phyloP scores from a whole-genome alignment of 1,140 invertebrate species.

The Cotesia glomerata region DNA sequence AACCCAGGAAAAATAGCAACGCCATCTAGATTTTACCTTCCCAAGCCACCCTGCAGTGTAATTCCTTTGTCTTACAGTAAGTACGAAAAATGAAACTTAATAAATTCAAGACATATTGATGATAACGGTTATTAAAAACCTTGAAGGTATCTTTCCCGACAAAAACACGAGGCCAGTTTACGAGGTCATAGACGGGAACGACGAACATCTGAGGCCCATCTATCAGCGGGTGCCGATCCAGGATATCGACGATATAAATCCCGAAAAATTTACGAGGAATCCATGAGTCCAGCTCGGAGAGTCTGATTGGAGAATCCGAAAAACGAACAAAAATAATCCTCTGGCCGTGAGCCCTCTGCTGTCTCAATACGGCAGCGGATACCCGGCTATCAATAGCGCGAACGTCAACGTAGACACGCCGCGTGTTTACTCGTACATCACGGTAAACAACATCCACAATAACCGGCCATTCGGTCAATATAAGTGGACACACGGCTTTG shows the following conservation, averaged over 20 bases:
- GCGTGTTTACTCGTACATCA: slow-evolving; percentile 67
- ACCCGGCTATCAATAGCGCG: slow-evolving; percentile 50
- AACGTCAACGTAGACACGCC: slow-evolving; percentile 37
- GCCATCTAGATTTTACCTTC: too few relatives aligned
- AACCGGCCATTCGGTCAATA: slow-evolving; percentile 69
- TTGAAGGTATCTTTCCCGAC: neutral
- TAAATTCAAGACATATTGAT: too few relatives aligned
- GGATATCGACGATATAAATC: neutral
- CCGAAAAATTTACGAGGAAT: neutral
- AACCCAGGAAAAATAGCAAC: too few relatives aligned
- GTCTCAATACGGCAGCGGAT: slow-evolving; percentile 69
- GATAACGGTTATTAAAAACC: too few relatives aligned
- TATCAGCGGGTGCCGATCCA: neutral
- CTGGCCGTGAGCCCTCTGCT: slow-evolving; percentile 59
- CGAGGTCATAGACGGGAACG: slow-evolving; percentile 9
- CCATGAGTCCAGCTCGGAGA: neutral
- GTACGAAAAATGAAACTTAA: too few relatives aligned
- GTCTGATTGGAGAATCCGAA: too few relatives aligned
- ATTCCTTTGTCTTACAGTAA: too few relatives aligned
- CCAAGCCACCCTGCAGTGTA: too few relatives aligned
- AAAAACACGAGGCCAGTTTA: slow-evolving; percentile 26
- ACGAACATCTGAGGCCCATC: neutral
- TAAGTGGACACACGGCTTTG: slow-evolving; percentile 51
- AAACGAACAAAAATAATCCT: slow-evolving; percentile 52
- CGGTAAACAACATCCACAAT: slow-evolving; percentile 70